These are phyloP conservation scores for Balaeniceps rex DNA, from an alignment of 2,113 vertebrate genomes.

Conservation along the genomic window DNA sequence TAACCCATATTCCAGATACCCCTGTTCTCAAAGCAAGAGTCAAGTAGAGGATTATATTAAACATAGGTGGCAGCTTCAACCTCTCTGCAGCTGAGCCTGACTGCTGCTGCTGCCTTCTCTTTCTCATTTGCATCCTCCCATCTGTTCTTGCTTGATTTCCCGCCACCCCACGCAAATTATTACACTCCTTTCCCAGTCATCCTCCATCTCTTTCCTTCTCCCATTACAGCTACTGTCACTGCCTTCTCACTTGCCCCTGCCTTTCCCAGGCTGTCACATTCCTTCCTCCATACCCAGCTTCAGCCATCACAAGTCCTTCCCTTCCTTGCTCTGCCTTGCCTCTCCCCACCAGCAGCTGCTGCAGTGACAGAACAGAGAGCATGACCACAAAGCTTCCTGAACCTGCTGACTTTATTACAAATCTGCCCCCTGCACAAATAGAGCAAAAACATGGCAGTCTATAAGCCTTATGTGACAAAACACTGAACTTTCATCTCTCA, in stretches of 20 bases:
- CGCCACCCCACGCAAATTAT: slow-evolving; percentile 18
- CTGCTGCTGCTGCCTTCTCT: neutral
- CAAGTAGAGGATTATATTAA: neutral
- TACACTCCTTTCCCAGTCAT: slow-evolving; percentile 13
- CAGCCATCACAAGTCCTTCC: neutral
- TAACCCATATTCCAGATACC: neutral
- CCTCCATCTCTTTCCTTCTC: slow-evolving; percentile 17
- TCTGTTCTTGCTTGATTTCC: slow-evolving; percentile 51
- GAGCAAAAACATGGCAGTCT: neutral
- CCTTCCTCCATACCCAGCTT: neutral
- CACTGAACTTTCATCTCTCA: neutral
- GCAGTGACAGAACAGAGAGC: neutral
- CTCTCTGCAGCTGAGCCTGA: slow-evolving; percentile 32
- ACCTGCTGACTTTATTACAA: neutral
- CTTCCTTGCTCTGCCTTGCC: neutral
- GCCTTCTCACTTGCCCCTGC: neutral
- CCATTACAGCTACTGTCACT: neutral
- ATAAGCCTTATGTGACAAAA: neutral
- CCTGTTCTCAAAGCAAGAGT: neutral
- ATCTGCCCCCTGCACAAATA: neutral
- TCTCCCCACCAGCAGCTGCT: neutral
- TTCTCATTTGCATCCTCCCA: slow-evolving; percentile 47
- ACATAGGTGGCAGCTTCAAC: neutral
- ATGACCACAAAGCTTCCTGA: neutral
- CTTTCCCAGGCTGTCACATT: slow-evolving; percentile 1